Conservation (phyloP, 2,113 vertebrate species). For the Sinocyclocheilus maitianheensis region DNA sequence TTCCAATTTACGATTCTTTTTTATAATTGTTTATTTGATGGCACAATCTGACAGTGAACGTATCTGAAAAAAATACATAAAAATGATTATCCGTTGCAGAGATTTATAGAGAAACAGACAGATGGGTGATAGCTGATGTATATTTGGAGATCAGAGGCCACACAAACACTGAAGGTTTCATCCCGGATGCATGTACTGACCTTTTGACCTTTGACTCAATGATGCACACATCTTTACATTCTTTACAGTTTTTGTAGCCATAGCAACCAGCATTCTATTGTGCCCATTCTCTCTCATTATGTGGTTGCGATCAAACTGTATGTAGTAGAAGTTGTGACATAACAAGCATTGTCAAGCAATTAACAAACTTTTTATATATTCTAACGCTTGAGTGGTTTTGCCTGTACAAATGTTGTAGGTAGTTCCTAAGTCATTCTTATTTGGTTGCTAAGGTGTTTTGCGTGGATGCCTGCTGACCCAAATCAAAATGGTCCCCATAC, state of each 20-base stretch:
- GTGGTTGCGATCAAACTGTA: neutral
- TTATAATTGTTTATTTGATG: neutral
- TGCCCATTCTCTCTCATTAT: neutral
- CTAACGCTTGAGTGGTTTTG: too few species aligned
- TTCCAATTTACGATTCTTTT: neutral
- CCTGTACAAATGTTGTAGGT: too few species aligned
- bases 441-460: too few species aligned
- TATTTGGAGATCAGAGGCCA: neutral
- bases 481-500: too few species aligned
- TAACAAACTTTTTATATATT: too few species aligned
- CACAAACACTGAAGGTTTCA: neutral
- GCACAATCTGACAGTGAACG: neutral
- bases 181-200: neutral
- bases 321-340: too few species aligned
- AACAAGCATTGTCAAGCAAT: too few species aligned
- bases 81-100: neutral
- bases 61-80: neutral
- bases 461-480: too few species aligned
- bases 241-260: neutral
- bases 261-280: neutral
- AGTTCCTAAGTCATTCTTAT: too few species aligned
- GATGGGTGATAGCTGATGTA: neutral
- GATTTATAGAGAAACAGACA: too few species aligned
- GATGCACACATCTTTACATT: neutral
- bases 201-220: neutral